A percentile compares a stretch with the other conserved stretches of the same genome.
These are phyloP conservation scores for Scartelaos histophorus DNA, from an alignment of 2,113 vertebrate genomes.

Conservation along the genomic window DNA sequence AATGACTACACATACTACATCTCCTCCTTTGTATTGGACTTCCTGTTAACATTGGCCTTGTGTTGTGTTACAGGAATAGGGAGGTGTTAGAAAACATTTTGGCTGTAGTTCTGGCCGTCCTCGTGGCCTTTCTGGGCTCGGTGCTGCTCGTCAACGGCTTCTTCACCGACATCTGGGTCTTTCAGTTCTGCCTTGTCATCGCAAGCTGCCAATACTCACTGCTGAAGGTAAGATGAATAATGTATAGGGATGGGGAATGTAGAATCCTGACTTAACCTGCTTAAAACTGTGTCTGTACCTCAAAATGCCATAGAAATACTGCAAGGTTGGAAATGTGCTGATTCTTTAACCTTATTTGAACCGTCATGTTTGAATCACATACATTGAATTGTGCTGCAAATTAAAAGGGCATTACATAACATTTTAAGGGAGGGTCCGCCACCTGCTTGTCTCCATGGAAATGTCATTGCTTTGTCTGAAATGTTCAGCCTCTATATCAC, in stretches of 20 bases:
- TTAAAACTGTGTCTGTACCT: too few species aligned
- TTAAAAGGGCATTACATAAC: too few species aligned
- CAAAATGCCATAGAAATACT: too few species aligned
- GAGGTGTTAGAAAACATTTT: constrained; percentile 95
- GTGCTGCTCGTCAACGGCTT: constrained; percentile 93
- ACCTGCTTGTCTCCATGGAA: too few species aligned
- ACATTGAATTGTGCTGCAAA: too few species aligned
- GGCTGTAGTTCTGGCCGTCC: constrained; percentile 90
- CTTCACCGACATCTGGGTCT: constrained; percentile 99
- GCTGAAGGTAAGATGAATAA: constrained; percentile 84
- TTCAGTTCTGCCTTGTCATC: constrained; percentile 99
- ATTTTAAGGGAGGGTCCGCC: too few species aligned
- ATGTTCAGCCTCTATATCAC: too few species aligned
- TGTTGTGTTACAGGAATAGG: constrained; percentile 81
- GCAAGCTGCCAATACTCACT: constrained; percentile 98
- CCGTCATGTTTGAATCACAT: too few species aligned
- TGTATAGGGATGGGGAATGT: neutral
- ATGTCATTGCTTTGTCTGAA: too few species aligned
- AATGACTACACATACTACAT: neutral
- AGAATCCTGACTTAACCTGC: neutral
- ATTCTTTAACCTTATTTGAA: too few species aligned
- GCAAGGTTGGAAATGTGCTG: too few species aligned
- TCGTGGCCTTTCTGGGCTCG: constrained; percentile 96
- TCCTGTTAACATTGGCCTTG: neutral
- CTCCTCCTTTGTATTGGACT: neutral